Evolutionary conservation across 2,888 invertebrate species (phyloP), one percentile per base, ranked within the genome.

Genomic region (Capitulum mitella): DNA sequence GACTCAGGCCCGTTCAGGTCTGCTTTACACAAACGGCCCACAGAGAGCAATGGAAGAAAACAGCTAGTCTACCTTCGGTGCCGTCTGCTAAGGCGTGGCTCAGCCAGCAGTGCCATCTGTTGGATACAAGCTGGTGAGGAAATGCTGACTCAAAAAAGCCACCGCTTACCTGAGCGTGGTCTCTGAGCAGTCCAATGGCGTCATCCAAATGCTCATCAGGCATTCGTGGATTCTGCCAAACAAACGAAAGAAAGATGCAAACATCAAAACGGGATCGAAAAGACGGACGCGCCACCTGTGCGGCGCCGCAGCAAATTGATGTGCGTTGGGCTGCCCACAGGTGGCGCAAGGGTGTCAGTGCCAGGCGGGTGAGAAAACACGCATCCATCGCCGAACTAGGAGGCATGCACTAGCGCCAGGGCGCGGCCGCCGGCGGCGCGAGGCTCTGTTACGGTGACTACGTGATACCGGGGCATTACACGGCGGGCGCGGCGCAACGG

Each of bases 131-230:
- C n/a, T n/a, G n/a, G n/a, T n/a, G n/a, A n/a, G n/a, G n/a, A n/a
- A n/a, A n/a, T n/a, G n/a, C n/a, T n/a, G n/a, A n/a, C n/a, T n/a
- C n/a, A n/a, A n/a, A n/a, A n/a, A n/a, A n/a, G n/a, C n/a, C n/a
- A 3, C 3, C 29, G 29, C 58, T 46, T 16, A 48, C 77, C 40
- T 77, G 77, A 14, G 61, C 91, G 86, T 93, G 92, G 87, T 93
- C 93, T 86, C 93, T 88, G 84, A 94, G 90, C 87, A 92, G 92
- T 87, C 93, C 93, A 88, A 94, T 93, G 84, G 94, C 94, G 88
- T 93, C 94, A 88, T 93, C 93, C 86, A 94, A 89, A 86, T 92
- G 91, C 85, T 91, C 84, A 19, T 70, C 70, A 6, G 70, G 40
- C 40, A 70, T 40, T 70, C 70, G 40, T 10, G 70, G 40, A 40